Evolutionary conservation across 2,797 vertebrate genomes (phyloP).

Genomic region (Potorous gilbertii): DNA sequence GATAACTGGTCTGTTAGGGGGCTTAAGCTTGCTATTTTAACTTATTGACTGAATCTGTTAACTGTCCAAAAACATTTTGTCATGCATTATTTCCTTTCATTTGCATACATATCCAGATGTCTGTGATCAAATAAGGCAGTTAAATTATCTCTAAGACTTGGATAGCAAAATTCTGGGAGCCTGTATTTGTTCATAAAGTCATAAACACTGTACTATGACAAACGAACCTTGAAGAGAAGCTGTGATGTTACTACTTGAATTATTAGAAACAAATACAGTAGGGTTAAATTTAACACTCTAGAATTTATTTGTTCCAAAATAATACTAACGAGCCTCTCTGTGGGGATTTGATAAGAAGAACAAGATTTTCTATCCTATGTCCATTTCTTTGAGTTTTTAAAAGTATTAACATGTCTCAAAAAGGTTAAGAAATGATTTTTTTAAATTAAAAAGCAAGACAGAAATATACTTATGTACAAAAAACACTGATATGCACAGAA

Average conservation of each 20-base stretch:
- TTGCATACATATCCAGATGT: neutral
- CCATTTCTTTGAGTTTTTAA: slow-evolving; percentile 9
- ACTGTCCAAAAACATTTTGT: neutral
- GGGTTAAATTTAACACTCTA: neutral
- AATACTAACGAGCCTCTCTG: neutral
- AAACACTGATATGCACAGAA: neutral
- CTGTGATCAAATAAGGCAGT: neutral
- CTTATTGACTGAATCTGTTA: neutral
- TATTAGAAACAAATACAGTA: neutral
- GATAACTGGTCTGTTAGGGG: neutral
- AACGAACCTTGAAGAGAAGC: neutral
- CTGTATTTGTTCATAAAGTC: slow-evolving; percentile 9
- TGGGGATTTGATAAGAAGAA: neutral
- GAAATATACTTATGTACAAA: neutral
- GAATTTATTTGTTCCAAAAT: neutral
- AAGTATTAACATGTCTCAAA: slow-evolving; percentile 6
- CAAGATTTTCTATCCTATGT: neutral
- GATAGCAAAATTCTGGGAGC: neutral
- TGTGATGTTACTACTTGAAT: neutral
- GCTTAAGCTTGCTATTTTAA: neutral
- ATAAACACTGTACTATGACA: neutral
- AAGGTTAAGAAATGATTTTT: slow-evolving; percentile 43
- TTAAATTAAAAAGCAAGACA: neutral
- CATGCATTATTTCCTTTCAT: neutral
- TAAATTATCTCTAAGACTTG: neutral